phyloP scores from a whole-genome alignment of 2,797 vertebrate genomes.

The Apodemus agrarius region DNA sequence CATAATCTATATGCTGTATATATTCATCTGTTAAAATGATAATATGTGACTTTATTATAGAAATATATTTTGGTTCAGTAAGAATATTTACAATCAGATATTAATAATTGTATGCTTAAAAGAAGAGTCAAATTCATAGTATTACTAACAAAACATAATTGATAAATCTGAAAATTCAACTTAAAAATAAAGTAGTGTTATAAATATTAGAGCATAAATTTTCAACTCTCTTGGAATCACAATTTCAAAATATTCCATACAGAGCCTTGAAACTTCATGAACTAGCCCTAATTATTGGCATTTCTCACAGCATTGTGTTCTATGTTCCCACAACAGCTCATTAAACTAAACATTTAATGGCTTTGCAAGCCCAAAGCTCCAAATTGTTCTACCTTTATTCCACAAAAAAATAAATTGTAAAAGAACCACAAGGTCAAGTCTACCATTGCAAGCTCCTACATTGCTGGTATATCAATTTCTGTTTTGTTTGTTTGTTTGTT shows the following conservation, averaged over 20 bases:
- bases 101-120: not conserved
- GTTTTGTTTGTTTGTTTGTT: no score
- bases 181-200: not conserved
- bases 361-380: not conserved
- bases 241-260: not conserved
- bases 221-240: not conserved
- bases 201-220: not conserved
- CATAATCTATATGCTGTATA: not conserved
- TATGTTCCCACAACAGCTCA: not conserved
- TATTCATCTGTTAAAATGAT: slow-evolving; percentile 13
- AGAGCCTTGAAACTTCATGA: not conserved
- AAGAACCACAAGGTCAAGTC: not conserved
- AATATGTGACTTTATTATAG: not conserved
- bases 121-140: slow-evolving; percentile 2
- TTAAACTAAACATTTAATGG: not conserved
- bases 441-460: not conserved
- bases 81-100: not conserved
- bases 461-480: not conserved
- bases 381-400: no score
- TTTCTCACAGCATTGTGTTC: not conserved
- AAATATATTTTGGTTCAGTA: slow-evolving; percentile 11
- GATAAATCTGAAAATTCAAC: slow-evolving; percentile 31
- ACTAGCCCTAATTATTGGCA: not conserved
- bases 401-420: not conserved
- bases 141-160: not conserved